Evolutionary conservation across 1,140 invertebrate genomes (phyloP), one percentile per base, ranked within the genome.

Genomic region (Plutomurus gul): DNA sequence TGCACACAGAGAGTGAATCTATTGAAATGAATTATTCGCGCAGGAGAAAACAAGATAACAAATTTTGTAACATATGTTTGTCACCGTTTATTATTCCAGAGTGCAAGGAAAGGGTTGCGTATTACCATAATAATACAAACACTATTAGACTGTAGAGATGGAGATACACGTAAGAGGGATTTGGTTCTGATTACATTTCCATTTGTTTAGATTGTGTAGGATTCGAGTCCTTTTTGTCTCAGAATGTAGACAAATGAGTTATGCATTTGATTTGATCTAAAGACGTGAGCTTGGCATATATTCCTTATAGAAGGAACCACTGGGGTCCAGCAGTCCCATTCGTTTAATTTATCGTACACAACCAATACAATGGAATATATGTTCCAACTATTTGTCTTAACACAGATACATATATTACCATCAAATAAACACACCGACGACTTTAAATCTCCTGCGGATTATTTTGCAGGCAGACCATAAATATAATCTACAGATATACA

Each of bases 41-140:
- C 13, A 49, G 27, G 43, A 74, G 43, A 74, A 74, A 74, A 49
- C 72, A 74, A 74, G 72, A 74, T 74, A 74, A 74, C 72, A 46
- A 46, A 74, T 74, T 49, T 74, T 74, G 25, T 36, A 33, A 49
- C 72, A 74, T 74, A 43, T 74, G 72, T 74, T 74, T 74, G 40
- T 27, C 72, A 47, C 70, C 20, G 70, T 72, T 72, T 72, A 39
- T 13, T 72, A 40, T 39, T 25, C 47, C 18, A n/a, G 47, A 51
- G 47, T 25, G 47, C 47, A 51, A 51, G 25, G 7, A n/a, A 8
- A 51, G 47, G 25, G 25, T 51, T 51, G 47, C 47, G 20, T 51
- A 51, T 51, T 51, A 51, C 20, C 47, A 51, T 51, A 51, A 51
- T 51, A 22, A 51, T 51, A 22, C 25, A 51, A 22, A 51, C 25